These are phyloP conservation scores for Oreohelix idahoensis DNA, from an alignment of 1,140 invertebrate species.

Conservation along the genomic window DNA sequence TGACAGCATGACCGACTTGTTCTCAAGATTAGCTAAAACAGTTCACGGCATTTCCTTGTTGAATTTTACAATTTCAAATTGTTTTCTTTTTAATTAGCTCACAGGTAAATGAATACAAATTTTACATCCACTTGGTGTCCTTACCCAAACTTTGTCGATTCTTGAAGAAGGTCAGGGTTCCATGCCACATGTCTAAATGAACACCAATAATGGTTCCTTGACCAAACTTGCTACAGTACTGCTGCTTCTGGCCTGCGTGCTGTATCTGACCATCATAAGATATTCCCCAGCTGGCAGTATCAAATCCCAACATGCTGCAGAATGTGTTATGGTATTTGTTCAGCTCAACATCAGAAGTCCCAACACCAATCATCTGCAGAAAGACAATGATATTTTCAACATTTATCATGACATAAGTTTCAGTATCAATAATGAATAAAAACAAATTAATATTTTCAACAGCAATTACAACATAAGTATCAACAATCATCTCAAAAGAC, in stretches of 20 bases:
- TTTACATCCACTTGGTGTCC: constrained; percentile 35
- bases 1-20: too few relatives aligned
- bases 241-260: constrained; percentile 76
- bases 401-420: too few relatives aligned
- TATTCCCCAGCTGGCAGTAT: constrained; percentile 85
- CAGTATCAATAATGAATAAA: too few relatives aligned
- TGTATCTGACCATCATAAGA: constrained; percentile 83
- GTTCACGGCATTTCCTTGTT: too few relatives aligned
- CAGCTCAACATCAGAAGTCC: constrained; percentile 80
- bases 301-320: constrained; percentile 81
- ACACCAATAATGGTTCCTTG: constrained; percentile 78
- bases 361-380: constrained; percentile 86
- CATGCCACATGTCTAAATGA: constrained; percentile 84
- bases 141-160: constrained; percentile 83
- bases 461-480: too few relatives aligned
- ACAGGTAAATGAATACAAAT: too few relatives aligned
- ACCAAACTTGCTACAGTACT: constrained; percentile 76
- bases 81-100: too few relatives aligned
- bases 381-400: too few relatives aligned
- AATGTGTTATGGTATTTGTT: constrained; percentile 76
- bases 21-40: too few relatives aligned
- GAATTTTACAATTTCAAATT: too few relatives aligned
- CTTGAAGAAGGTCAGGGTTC: constrained; percentile 84
- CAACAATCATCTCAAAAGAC: too few relatives aligned
- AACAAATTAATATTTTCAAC: too few relatives aligned